Conservation (phyloP, 37 sponge, comb jelly and placozoan species). For the Hexactinellida sp. region DNA sequence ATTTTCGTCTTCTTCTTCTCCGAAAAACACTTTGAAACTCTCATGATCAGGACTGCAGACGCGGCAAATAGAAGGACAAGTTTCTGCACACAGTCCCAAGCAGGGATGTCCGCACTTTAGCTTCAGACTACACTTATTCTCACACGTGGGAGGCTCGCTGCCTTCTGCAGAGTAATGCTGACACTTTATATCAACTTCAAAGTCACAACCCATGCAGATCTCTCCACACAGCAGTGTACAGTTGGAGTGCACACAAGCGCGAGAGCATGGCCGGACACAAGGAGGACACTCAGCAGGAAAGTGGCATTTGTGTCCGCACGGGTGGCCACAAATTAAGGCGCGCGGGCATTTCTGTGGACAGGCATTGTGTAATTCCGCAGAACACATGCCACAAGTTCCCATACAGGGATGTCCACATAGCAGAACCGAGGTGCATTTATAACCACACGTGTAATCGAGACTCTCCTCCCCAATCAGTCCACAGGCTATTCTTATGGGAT, state of each 20-base stretch:
- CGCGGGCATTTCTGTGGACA: slow-evolving; percentile 42
- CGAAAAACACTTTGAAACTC: slow-evolving; percentile 62
- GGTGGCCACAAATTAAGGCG: slow-evolving; percentile 60
- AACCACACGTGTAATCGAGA: slow-evolving; percentile 26
- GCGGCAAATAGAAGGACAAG: slow-evolving; percentile 54
- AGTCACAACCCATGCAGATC: slow-evolving; percentile 42
- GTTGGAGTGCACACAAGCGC: slow-evolving; percentile 51
- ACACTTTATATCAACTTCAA: slow-evolving; percentile 55
- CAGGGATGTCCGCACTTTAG: slow-evolving; percentile 60
- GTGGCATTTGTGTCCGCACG: slow-evolving; percentile 32
- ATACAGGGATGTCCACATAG: slow-evolving; percentile 71
- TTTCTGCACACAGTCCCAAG: slow-evolving; percentile 84
- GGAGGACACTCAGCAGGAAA: slow-evolving; percentile 61
- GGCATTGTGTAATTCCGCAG: slow-evolving; percentile 36
- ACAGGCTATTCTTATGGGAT: slow-evolving; percentile 29
- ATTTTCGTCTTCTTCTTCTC: slow-evolving; percentile 56
- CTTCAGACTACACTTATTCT: slow-evolving; percentile 24
- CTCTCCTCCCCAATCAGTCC: neutral
- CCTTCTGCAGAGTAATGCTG: slow-evolving; percentile 41
- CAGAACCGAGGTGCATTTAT: slow-evolving; percentile 30
- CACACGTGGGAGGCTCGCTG: slow-evolving; percentile 51
- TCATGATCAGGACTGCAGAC: slow-evolving; percentile 24
- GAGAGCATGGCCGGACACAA: slow-evolving; percentile 39
- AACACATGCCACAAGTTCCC: slow-evolving; percentile 56
- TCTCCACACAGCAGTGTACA: slow-evolving; percentile 63